Conservation (phyloP, 2,797 vertebrate genomes). For the Decapterus maruadsi region DNA sequence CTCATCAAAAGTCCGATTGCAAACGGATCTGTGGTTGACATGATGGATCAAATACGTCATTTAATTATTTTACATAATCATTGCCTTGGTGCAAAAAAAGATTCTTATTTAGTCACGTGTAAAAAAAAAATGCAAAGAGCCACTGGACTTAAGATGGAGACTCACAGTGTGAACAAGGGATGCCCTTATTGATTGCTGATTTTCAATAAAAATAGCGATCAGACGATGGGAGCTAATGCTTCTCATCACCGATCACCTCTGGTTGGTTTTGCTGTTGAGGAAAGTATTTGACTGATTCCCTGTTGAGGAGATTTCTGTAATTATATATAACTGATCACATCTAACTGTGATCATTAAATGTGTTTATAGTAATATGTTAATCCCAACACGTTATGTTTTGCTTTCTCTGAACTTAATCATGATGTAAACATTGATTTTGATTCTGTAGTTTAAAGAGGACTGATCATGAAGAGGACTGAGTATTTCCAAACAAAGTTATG, state of each 20-base stretch:
- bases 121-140: background rate
- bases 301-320: too few relatives aligned
- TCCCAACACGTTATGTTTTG: background rate
- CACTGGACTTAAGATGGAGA: background rate
- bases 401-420: background rate
- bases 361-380: background rate
- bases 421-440: background rate
- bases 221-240: too few relatives aligned
- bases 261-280: too few relatives aligned
- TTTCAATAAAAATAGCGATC: too few relatives aligned
- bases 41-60: too few relatives aligned
- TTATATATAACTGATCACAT: too few relatives aligned
- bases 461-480: slow-evolving; percentile 8
- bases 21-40: background rate
- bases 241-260: too few relatives aligned
- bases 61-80: background rate
- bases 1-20: background rate
- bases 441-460: slow-evolving; percentile 14
- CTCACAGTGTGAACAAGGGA: background rate
- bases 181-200: too few relatives aligned
- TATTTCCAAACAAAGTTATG: slow-evolving; percentile 34
- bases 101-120: background rate
- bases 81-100: background rate
- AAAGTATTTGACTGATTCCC: too few relatives aligned
- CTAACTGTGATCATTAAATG: background rate